Percentiles rank a stretch among this genome's conserved stretches.
phyloP scores from a whole-genome alignment of 2,797 vertebrate genomes.

The Phaenicophaeus curvirostris region DNA sequence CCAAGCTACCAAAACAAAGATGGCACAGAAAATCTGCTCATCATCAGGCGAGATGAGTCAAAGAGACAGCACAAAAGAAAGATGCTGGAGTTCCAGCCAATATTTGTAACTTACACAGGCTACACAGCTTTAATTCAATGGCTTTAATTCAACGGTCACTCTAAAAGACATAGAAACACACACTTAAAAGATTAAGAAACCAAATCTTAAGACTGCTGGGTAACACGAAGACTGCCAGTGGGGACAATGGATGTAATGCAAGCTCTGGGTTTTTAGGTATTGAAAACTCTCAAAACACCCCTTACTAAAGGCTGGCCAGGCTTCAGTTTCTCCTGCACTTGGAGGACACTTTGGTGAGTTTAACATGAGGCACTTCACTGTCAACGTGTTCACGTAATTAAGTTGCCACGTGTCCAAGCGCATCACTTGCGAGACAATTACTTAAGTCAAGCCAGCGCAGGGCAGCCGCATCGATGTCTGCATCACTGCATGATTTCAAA shows the following conservation, averaged over 20 bases:
- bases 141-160: neutral
- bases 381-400: neutral
- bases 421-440: slow-evolving; percentile 13
- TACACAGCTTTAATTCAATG: neutral
- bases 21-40: neutral
- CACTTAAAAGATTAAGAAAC: neutral
- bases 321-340: neutral
- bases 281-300: neutral
- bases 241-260: neutral
- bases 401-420: neutral
- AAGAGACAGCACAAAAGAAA: neutral
- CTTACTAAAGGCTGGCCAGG: neutral
- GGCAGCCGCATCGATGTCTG: neutral
- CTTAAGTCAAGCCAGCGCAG: neutral
- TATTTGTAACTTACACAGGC: neutral
- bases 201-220: neutral
- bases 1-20: neutral
- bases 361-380: neutral
- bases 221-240: neutral
- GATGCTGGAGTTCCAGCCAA: neutral
- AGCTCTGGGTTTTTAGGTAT: neutral
- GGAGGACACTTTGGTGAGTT: neutral
- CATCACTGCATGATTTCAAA: neutral
- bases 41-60: slow-evolving; percentile 11
- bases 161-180: neutral